Conservation (phyloP, 53 echinoderm and acorn worm genomes). For the Echinarachnius parma region DNA sequence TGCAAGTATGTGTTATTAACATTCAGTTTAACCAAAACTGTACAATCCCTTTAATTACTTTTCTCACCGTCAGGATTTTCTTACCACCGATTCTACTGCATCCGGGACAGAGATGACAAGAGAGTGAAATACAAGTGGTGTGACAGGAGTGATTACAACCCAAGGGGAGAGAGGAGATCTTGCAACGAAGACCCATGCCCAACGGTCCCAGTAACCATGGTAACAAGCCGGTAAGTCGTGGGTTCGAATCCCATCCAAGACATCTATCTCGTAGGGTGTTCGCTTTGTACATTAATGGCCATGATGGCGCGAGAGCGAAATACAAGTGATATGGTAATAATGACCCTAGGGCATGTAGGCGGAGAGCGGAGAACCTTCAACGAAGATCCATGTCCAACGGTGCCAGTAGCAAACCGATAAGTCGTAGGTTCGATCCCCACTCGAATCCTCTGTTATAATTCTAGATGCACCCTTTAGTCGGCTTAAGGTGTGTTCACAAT, state of each 20-base stretch:
- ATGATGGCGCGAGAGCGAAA: constrained; percentile 18
- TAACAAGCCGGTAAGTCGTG: too few relatives aligned
- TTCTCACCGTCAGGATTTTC: constrained; percentile 40
- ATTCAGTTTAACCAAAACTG: too few relatives aligned
- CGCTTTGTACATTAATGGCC: constrained; percentile 1
- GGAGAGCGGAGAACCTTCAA: constrained; percentile 19
- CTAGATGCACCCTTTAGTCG: too few relatives aligned
- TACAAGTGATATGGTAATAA: constrained; percentile 18
- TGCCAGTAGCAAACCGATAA: too few relatives aligned
- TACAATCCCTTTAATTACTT: too few relatives aligned
- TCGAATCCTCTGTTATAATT: too few relatives aligned
- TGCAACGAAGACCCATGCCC: constrained; percentile 40
- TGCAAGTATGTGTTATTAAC: too few relatives aligned
- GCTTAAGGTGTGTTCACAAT: too few relatives aligned
- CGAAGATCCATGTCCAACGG: constrained; percentile 33
- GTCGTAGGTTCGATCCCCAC: too few relatives aligned
- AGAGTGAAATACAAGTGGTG: constrained; percentile 31
- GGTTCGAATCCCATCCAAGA: too few relatives aligned
- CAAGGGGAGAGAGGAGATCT: constrained; percentile 13
- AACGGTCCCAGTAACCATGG: constrained; percentile 1
- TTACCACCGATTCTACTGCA: constrained; percentile 29
- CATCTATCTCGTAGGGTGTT: too few relatives aligned
- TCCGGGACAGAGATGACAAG: background rate
- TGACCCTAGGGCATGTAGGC: constrained; percentile 2
- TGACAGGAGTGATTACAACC: constrained; percentile 16